Base-by-base conservation (phyloP, 2,797 vertebrate genomes). In the Parotocinclus haroldoi region DNA sequence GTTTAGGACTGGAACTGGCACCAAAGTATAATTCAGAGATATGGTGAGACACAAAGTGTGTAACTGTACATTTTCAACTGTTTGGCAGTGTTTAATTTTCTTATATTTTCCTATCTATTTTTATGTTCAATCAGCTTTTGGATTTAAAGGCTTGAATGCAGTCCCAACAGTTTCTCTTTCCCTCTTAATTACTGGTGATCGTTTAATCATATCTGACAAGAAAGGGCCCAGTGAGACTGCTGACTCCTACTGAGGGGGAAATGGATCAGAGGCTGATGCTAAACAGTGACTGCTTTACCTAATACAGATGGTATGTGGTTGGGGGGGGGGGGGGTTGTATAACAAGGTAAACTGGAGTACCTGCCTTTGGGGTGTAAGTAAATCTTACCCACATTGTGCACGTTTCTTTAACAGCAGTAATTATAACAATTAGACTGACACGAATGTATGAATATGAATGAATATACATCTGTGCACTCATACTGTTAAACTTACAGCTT, bases 341-440 rank as follows among this genome's bases (percentile, higher is more conserved):
- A n/a, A 36, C 44, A 40, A 19, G 50, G 11, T 17, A 45, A n/a
- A 63, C n/a, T 17, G 17, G 63, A 17, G 19, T 17, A 40, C 27
- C 13, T 11, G 10, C 8, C 66, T 49, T 53, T 8, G n/a, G 38
- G 66, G 39, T 53, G 66, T 45, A 45, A 59, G 18, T 44, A 36
- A 45, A 58, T 45, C 36, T 14, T 44, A 58, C 36, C 56, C 51
- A 51, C 54, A 58, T 10, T 10, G 11, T n/a, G 17, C 48, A 50
- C 7, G 40, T 18, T 16, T 11, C 17, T 1, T 14, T 7, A 46
- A 46, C 44, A 60, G n/a, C 12, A 39, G 14, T 27, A 53, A 9
- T 12, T 51, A 51, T 10, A 9, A 51, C 17, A 27, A 45, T 27
- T 39, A 11, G 37, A 10, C 46, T 17, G 17, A 39, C 3, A 2